Conservation (phyloP, 2,888 invertebrate species). For the Saturnia pavonia region DNA sequence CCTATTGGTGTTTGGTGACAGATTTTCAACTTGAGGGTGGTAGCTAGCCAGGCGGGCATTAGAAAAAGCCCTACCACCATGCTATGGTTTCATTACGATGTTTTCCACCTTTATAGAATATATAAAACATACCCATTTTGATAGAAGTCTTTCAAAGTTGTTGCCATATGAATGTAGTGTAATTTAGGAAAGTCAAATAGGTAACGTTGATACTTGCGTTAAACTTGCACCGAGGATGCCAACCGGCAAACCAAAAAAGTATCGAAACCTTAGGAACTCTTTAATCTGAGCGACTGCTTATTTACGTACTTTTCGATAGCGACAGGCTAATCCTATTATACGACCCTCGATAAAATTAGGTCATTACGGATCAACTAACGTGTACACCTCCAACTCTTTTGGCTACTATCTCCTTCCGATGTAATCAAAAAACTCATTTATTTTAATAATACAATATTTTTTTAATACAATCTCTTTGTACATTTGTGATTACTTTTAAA, state of each 20-base stretch:
- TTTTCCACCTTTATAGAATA: background rate
- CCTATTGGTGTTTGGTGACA: no score
- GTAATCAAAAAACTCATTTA: background rate
- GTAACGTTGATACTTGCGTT: slow-evolving; percentile 52
- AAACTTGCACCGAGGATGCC: slow-evolving; percentile 42
- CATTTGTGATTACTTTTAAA: no score
- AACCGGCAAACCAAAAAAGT: slow-evolving; percentile 71
- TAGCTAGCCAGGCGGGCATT: no score
- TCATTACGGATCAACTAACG: slow-evolving; percentile 29
- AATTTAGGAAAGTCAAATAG: background rate
- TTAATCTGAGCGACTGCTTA: slow-evolving; percentile 67
- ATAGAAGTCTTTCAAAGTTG: background rate
- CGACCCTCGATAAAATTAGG: slow-evolving; percentile 50
- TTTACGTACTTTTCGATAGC: slow-evolving; percentile 40
- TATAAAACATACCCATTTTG: background rate
- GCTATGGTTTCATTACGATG: no score
- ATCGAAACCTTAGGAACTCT: slow-evolving; percentile 71
- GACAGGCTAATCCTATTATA: slow-evolving; percentile 70
- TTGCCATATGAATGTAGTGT: background rate
- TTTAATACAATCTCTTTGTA: no score
- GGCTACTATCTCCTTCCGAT: background rate
- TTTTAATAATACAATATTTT: no score
- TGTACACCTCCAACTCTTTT: slow-evolving; percentile 22
- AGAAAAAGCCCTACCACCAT: no score
- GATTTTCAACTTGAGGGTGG: no score